Evolutionary conservation across 2,113 vertebrate species (phyloP), one percentile per base, ranked within the genome.

Genomic region (Balaeniceps rex): DNA sequence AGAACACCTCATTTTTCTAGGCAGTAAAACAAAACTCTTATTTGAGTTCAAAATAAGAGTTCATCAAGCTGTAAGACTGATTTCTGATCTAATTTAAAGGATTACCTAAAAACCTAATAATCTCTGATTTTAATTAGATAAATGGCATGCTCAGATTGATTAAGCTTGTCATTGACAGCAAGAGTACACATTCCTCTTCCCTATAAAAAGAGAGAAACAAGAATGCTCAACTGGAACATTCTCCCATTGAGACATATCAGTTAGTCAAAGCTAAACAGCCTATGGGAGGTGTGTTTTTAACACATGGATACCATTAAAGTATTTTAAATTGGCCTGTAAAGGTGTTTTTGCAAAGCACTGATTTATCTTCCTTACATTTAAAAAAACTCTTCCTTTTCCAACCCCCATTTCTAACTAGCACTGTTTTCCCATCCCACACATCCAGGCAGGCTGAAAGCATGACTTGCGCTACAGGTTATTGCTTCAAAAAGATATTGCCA

Each of bases 91-190:
- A 94, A 94, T 96, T 86, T 80, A 83, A 94, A 88, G 90, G 79
- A 94, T 94, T 96, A 92, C 52, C 71, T 74, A 77, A 91, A 95
- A 93, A 87, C 34, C 78, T 80, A 96, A 95, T 90, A 80, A 96
- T 92, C 63, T 93, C 54, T 12, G 2, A 51, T 29, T 42, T 51
- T 93, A 96, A 92, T 96, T 83, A 93, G 75, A 95, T 86, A 93
- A 93, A 96, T 93, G 65, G 66, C 63, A 90, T 33, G 63, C 42
- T 75, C 64, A 38, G 88, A 94, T 87, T 86, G 91, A 96, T 97
- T 88, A 92, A 78, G 60, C n/a, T 58, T 95, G 83, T 91, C 79
- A 74, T 75, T 69, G 88, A 78, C 72, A 94, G 49, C 55, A 54
- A 54, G 42, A 71, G 51, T 21, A 60, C 38, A 51, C 46, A 83